These are phyloP conservation scores for Bursaphelenchus okinawaensis DNA, from an alignment of 2,888 invertebrate genomes.

Conservation along the genomic window DNA sequence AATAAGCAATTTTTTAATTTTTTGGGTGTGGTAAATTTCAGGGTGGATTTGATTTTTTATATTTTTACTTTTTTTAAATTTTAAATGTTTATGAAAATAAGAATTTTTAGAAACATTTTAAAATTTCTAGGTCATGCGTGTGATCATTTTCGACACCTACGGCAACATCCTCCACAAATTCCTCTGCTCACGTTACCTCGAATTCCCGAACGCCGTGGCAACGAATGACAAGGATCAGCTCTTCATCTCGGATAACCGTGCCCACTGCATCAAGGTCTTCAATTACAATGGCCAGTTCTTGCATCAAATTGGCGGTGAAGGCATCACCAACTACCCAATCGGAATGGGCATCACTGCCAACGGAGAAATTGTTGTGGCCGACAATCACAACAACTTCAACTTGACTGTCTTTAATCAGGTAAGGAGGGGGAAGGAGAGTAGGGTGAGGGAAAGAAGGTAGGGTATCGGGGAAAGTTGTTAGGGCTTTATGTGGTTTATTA, in stretches of 20 bases:
- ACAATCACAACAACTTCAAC: conserved; percentile 99
- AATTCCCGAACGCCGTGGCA: conserved; percentile 97
- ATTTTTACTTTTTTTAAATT: no score
- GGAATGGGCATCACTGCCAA: conserved; percentile 94
- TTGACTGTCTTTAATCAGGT: conserved; percentile 88
- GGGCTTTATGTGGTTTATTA: neutral
- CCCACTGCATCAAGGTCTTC: conserved; percentile 92
- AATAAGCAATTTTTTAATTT: no score
- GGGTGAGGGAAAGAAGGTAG: neutral
- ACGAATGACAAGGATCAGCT: conserved; percentile 98
- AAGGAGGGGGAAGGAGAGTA: conserved; percentile 58
- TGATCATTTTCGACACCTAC: conserved; percentile 87
- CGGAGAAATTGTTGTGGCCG: conserved; percentile 93
- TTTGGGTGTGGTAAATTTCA: no score
- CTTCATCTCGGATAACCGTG: conserved; percentile 97
- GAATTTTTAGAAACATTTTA: neutral
- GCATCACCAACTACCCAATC: conserved; percentile 97
- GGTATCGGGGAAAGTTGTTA: neutral
- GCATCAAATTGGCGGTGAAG: conserved; percentile 95
- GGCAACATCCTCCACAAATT: conserved; percentile 94
- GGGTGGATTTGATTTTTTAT: no score
- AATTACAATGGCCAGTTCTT: conserved; percentile 92
- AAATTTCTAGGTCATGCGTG: conserved; percentile 79
- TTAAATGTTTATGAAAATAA: neutral
- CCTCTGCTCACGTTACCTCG: conserved; percentile 92